Evolutionary conservation across 1,140 invertebrate species (phyloP), one percentile per base, ranked within the genome.

Genomic region (Argopecten irradians): DNA sequence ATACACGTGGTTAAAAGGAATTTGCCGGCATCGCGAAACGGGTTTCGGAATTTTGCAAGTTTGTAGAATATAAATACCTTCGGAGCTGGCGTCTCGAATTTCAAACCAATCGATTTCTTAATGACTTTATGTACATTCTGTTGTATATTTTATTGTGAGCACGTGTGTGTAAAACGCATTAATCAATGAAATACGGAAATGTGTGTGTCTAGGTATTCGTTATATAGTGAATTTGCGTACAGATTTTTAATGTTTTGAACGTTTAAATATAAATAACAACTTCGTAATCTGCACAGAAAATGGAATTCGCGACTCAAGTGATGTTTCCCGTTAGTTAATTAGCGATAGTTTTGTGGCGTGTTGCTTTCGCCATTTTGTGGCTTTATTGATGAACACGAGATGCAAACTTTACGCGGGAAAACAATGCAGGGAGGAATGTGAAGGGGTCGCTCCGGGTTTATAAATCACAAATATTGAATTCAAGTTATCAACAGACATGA

Each of bases 401-500:
- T 71, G 55, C 55, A 71, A 71, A 71, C 22, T 71, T 71, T 71
- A 71, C 55, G 55, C 55, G 55, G 55, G 55, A 71, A 71, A 71
- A 71, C 55, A 71, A 71, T 71, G n/a, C n/a, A 5, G n/a, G 55
- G 55, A 28, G n/a, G 55, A n/a, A 71, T 71, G n/a, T 71, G 55
- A 71, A 28, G 55, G 55, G 55, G 55, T n/a, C 55, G 8, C 14
- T 71, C 1, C 11, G 5, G 22, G 55, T 71, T n/a, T 28, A 28
- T 71, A 71, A 28, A 8, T 3, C 22, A 71, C n/a, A 5, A 22
- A n/a, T 28, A 28, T 71, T 71, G 13, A 71, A 71, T 16, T 71
- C 22, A 71, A 71, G 28, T 71, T 55, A 5, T 71, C 22, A 5
- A 71, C 55, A 71, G n/a, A n/a, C 55, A n/a, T 28, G n/a, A 71